Evolutionary conservation across 2,113 vertebrate species (phyloP).

Genomic region (Aegotheles bennettii): DNA sequence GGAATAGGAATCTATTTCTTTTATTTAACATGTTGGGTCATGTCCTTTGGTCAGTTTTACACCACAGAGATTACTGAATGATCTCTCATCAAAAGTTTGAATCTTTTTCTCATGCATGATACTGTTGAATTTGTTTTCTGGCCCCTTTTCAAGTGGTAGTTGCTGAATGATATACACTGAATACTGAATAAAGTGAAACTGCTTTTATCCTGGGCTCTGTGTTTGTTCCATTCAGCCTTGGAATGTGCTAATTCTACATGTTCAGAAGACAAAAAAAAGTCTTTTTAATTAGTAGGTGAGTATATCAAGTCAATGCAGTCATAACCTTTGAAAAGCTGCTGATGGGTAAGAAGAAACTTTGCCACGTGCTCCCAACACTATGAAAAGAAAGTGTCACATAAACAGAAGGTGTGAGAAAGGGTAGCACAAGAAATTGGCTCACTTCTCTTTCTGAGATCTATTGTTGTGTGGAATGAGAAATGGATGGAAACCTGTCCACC

Average conservation of each 20-base stretch:
- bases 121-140: constrained; percentile 42
- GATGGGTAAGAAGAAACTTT: not conserved
- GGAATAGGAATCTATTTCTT: not conserved
- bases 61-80: constrained; percentile 16
- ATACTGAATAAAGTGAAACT: constrained; percentile 42
- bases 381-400: not conserved
- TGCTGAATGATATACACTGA: not conserved
- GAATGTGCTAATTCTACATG: not conserved
- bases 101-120: not conserved
- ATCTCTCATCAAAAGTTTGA: not conserved
- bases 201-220: not conserved
- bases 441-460: not conserved
- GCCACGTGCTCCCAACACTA: not conserved
- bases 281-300: not conserved
- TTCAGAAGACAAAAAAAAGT: not conserved
- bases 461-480: rapidly evolving
- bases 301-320: not conserved
- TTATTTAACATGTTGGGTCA: not conserved
- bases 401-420: not conserved
- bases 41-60: not conserved
- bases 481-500: not conserved
- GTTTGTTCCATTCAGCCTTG: not conserved
- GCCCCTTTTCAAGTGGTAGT: constrained; percentile 18
- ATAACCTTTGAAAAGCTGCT: not conserved
- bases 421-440: not conserved